These are phyloP conservation scores for Tragelaphus buxtoni DNA, from an alignment of 2,113 vertebrate genomes.

Conservation along the genomic window DNA sequence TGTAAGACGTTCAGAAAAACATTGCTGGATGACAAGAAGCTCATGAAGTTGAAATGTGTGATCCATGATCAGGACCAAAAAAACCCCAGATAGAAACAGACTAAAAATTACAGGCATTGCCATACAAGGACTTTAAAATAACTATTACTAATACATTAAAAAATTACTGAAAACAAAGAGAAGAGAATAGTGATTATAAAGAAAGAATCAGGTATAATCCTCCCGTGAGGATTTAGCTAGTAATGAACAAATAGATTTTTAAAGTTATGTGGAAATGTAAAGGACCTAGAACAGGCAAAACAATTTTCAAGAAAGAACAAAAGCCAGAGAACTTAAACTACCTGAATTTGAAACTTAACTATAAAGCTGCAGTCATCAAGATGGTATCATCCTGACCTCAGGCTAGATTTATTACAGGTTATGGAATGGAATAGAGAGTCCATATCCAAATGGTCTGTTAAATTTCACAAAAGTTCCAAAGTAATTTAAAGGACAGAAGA, in stretches of 20 bases:
- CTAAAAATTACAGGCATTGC: background rate
- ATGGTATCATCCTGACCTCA: background rate
- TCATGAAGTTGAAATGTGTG: background rate
- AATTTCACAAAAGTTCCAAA: background rate
- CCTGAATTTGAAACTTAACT: background rate
- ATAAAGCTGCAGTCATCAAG: background rate
- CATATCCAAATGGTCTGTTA: background rate
- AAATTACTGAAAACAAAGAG: background rate
- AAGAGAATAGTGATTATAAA: constrained; percentile 5
- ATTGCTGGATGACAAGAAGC: background rate
- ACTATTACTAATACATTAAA: background rate
- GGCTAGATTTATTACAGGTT: background rate
- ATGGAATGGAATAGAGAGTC: background rate
- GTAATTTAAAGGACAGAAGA: background rate
- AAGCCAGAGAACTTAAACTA: background rate
- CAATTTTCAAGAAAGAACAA: background rate
- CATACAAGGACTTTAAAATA: background rate
- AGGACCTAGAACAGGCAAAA: background rate
- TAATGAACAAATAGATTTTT: background rate
- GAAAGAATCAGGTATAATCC: background rate
- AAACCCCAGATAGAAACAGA: background rate
- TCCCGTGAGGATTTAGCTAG: background rate
- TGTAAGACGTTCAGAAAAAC: background rate
- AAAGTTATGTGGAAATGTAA: background rate
- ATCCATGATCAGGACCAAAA: background rate